Evolutionary conservation across 1,140 invertebrate genomes (phyloP).

Genomic region (Drosophila bifasciata): DNA sequence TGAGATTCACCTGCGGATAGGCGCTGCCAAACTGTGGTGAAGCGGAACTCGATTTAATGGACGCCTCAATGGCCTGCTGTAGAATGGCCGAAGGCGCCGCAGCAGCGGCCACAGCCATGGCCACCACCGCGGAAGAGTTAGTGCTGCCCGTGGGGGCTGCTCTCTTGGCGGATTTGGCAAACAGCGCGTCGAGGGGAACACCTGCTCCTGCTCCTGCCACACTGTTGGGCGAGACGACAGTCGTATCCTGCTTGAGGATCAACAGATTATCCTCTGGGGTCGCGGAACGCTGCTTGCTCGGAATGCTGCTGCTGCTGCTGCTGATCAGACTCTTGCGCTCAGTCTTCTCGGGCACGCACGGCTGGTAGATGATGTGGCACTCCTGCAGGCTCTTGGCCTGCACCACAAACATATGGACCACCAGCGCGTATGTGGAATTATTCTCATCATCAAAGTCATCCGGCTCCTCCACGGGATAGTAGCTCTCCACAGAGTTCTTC

Average conservation of each 20-base stretch:
- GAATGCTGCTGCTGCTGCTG: conserved; percentile 26
- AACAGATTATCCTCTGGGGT: conserved; percentile 49
- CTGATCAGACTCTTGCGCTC: conserved; percentile 58
- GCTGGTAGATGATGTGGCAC: conserved; percentile 91
- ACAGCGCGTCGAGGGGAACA: conserved; percentile 55
- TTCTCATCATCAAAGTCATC: conserved; percentile 84
- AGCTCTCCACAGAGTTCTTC: conserved; percentile 84
- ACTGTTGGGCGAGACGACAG: conserved; percentile 41
- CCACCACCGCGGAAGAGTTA: conserved; percentile 61
- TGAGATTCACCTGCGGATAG: conserved; percentile 86
- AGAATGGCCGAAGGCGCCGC: conserved; percentile 54
- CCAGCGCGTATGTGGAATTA: conserved; percentile 83
- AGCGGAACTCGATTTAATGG: conserved; percentile 54
- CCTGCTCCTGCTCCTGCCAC: conserved; percentile 20
- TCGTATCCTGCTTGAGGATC: conserved; percentile 50
- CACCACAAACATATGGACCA: conserved; percentile 92
- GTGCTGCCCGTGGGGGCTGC: conserved; percentile 16
- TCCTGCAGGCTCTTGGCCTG: conserved; percentile 95
- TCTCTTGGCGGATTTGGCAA: conserved; percentile 56
- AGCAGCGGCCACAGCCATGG: conserved; percentile 70
- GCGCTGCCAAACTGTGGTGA: conserved; percentile 70
- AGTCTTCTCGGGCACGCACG: conserved; percentile 79
- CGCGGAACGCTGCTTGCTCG: conserved; percentile 35
- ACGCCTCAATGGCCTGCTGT: conserved; percentile 30
- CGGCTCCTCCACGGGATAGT: conserved; percentile 82